phyloP scores from a whole-genome alignment of 2,113 vertebrate species.

The Oriolus oriolus region DNA sequence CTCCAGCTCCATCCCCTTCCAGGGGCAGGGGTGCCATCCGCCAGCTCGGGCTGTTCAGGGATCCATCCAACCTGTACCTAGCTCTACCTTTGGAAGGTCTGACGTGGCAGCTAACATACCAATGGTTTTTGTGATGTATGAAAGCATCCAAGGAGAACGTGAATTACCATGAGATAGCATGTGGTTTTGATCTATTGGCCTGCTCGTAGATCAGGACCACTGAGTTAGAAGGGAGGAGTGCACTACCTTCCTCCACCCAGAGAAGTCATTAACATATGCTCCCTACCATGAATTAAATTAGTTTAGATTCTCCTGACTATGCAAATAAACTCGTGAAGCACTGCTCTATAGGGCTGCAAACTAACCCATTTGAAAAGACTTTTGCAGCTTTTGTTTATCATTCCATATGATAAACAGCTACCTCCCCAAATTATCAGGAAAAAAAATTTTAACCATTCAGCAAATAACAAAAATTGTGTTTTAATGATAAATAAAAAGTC shows the following conservation, averaged over 20 bases:
- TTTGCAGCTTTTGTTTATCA: constrained; percentile 41
- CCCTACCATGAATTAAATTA: constrained; percentile 59
- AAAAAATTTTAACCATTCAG: constrained; percentile 57
- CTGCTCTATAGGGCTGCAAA: constrained; percentile 19
- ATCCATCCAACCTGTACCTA: not conserved
- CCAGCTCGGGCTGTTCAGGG: not conserved
- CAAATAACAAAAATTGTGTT: constrained; percentile 47
- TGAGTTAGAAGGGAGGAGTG: not conserved
- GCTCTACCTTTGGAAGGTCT: fast-evolving
- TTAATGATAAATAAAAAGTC: constrained; percentile 64
- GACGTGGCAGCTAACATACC: not conserved
- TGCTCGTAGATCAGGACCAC: not conserved
- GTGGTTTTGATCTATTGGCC: not conserved
- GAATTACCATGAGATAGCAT: not conserved
- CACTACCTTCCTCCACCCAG: not conserved
- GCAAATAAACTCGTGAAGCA: constrained; percentile 48
- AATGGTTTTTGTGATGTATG: not conserved
- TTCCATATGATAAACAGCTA: constrained; percentile 52
- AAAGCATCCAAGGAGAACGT: not conserved
- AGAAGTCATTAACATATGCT: constrained; percentile 24
- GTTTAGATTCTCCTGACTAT: constrained; percentile 46
- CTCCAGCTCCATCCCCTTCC: not conserved
- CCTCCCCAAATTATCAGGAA: constrained; percentile 52
- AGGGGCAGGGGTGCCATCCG: not conserved
- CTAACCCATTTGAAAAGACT: constrained; percentile 31